A percentile compares a stretch with the other conserved stretches of the same genome.
Conservation (phyloP, 2,113 vertebrate genomes). For the Vombatus ursinus region DNA sequence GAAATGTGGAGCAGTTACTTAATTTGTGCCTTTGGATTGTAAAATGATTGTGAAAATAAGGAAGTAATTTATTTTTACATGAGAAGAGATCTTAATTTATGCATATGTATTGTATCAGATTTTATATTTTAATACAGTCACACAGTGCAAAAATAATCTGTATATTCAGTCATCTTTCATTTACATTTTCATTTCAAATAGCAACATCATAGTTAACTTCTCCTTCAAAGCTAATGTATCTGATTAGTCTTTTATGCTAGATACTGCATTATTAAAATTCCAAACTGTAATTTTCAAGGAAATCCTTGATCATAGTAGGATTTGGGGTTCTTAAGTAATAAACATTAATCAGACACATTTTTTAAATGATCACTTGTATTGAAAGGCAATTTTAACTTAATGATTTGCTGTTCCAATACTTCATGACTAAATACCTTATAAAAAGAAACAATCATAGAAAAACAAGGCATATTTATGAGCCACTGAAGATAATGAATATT, state of each 20-base stretch:
- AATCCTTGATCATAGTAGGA: background rate
- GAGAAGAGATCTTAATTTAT: constrained; percentile 48
- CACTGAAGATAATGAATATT: constrained; percentile 38
- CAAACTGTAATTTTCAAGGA: constrained; percentile 20
- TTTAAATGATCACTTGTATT: constrained; percentile 1
- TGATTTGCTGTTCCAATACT: constrained; percentile 9
- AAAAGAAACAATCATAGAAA: background rate
- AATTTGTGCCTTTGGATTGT: background rate
- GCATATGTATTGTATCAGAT: background rate
- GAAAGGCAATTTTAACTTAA: constrained; percentile 34
- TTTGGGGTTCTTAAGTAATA: constrained; percentile 53
- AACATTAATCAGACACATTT: background rate
- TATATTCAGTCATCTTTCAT: constrained; percentile 15
- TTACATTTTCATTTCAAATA: constrained; percentile 37
- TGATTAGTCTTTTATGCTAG: constrained; percentile 37
- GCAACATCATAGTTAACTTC: constrained; percentile 46
- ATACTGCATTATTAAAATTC: constrained; percentile 43
- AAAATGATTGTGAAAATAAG: constrained; percentile 34
- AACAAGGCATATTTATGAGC: background rate
- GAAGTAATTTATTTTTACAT: constrained; percentile 1
- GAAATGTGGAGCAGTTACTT: constrained; percentile 10
- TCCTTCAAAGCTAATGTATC: constrained; percentile 44
- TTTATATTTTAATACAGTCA: constrained; percentile 13
- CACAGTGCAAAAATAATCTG: constrained; percentile 23
- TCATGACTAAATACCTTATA: constrained; percentile 2